Percentiles rank a stretch among this genome's conserved stretches.
Evolutionary conservation across 2,888 invertebrate genomes (phyloP).

Genomic region (Ditula angustiorana): DNA sequence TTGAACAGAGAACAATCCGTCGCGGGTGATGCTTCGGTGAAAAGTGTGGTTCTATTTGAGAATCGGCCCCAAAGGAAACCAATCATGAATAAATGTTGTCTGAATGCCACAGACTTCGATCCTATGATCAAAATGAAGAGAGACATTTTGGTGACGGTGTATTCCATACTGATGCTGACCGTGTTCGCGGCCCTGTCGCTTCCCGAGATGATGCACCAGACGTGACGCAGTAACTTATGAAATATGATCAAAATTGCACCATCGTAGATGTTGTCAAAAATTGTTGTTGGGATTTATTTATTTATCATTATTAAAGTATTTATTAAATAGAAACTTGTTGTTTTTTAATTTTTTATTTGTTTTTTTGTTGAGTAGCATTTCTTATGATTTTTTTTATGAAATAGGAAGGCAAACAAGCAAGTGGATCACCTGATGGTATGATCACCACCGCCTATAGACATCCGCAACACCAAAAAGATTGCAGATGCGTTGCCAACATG

Average conservation of each 20-base stretch:
- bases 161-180: conserved; percentile 75
- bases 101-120: conserved; percentile 53
- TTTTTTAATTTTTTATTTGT: not conserved
- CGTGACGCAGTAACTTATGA: conserved; percentile 27
- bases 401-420: too few species aligned
- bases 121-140: conserved; percentile 69
- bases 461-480: too few species aligned
- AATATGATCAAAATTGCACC: not conserved
- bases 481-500: too few species aligned
- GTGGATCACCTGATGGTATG: too few species aligned
- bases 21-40: not conserved
- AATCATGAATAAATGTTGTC: conserved; percentile 29
- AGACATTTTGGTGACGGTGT: conserved; percentile 74
- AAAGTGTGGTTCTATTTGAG: not conserved
- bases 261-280: not conserved
- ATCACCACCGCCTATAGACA: too few species aligned
- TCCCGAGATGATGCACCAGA: conserved; percentile 58
- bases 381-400: too few species aligned
- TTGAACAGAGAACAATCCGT: conserved; percentile 1
- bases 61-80: conserved; percentile 17
- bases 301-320: conserved; percentile 14
- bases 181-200: conserved; percentile 77
- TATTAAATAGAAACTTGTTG: not conserved
- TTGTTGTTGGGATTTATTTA: conserved; percentile 18
- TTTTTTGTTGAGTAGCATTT: not conserved